A percentile compares a stretch with the other conserved stretches of the same genome.
Conservation (phyloP, 1,140 invertebrate genomes). For the Drosophila murphyi region DNA sequence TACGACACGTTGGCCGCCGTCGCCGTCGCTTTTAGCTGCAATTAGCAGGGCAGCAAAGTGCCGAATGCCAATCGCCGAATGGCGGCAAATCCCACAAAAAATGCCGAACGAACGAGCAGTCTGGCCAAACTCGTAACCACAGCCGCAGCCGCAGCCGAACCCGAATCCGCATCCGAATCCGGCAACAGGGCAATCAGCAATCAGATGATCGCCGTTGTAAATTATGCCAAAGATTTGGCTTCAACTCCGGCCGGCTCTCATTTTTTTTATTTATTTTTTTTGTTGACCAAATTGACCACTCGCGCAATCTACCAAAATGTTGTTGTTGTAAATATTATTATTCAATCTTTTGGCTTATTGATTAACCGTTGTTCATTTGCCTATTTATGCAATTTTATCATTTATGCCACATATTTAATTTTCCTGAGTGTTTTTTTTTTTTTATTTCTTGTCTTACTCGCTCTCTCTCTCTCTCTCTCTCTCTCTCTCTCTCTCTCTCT, state of each 20-base stretch:
- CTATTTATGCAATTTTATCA: slow-evolving; percentile 78
- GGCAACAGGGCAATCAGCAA: slow-evolving; percentile 30
- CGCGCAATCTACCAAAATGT: slow-evolving; percentile 29
- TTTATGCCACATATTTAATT: slow-evolving; percentile 38
- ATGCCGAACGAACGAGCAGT: background rate
- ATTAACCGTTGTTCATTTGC: slow-evolving; percentile 81
- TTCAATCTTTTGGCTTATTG: slow-evolving; percentile 77
- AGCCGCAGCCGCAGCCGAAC: slow-evolving; percentile 6
- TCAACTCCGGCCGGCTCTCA: slow-evolving; percentile 7
- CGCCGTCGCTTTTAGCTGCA: slow-evolving; percentile 54
- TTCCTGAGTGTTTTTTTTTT: background rate
- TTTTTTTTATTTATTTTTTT: slow-evolving; percentile 2
- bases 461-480: no score
- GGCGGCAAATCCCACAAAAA: no score
- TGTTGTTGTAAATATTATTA: slow-evolving; percentile 62
- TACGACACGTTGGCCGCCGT: slow-evolving; percentile 67
- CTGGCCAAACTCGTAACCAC: background rate
- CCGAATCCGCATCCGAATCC: slow-evolving; percentile 19
- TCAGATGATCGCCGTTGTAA: slow-evolving; percentile 50
- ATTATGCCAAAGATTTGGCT: slow-evolving; percentile 58
- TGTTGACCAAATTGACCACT: slow-evolving; percentile 38
- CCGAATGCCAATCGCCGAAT: slow-evolving; percentile 1
- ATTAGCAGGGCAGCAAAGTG: slow-evolving; percentile 69
- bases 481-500: background rate
- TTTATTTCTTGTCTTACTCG: background rate